Base-by-base conservation (phyloP, 2,797 vertebrate genomes). In the Pipistrellus pygmaeus region DNA sequence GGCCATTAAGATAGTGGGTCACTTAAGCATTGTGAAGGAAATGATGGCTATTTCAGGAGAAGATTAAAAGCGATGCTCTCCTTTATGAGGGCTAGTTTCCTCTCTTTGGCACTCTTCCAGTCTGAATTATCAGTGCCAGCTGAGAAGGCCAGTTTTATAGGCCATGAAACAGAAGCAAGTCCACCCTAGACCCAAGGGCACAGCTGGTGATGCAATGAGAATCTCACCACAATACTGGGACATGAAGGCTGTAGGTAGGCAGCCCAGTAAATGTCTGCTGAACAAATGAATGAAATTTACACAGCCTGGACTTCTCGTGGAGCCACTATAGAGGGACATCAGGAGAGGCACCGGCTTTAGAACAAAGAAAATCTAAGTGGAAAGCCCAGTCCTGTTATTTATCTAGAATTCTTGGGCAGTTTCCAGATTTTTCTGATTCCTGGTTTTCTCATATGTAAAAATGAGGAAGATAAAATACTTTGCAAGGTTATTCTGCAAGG, bases 11-110 rank as follows among this genome's bases (percentile, higher is more conserved):
- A 71, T 68, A 55, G 2, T 60, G 35, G 60, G 30, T 53, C 80
- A 10, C 44, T 55, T 76, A 90, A 73, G 60, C 27, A 51, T 38
- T 86, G 44, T 89, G 69, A 91, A 85, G 38, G 14, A 71, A 92
- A 71, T 85, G 17, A 69, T 8, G 66, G 32, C 2, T 68, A 66
- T 75, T 93, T 82, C 38, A 48, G 80, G 64, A 88, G 35, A 53
- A 60, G 91, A 60, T 12, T 55, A 46, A 41, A 72, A 87, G 17
- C 6, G n/a, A 64, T 30, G 10, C 21, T 15, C 30, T 89, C 35
- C 51, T 69, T 78, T 68, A 27, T 71, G 66, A 68, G 81, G 35
- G 11, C 8, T 32, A 23, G 15, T 82, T 82, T 41, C 62, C 38
- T 30, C 72, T 62, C 62, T 66, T 41, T 48, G 35, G 48, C 8